phyloP scores from a whole-genome alignment of 1,140 invertebrate species.

The Temnothorax nylanderi region DNA sequence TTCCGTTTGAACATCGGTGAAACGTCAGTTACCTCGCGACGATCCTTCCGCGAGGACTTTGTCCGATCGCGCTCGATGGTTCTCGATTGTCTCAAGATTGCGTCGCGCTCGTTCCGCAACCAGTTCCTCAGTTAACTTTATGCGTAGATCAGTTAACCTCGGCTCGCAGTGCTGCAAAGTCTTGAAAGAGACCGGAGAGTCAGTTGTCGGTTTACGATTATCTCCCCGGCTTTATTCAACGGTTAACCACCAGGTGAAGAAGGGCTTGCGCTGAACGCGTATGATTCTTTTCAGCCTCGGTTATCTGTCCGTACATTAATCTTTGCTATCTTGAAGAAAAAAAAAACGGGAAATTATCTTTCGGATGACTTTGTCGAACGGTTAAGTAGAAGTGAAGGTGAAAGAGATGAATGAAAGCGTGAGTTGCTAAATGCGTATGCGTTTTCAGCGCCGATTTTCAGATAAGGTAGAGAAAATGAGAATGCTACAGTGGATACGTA shows the following conservation, averaged over 20 bases:
- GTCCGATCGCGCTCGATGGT: not conserved
- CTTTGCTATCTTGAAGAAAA: not conserved
- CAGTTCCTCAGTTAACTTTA: not conserved
- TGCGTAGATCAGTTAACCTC: not conserved
- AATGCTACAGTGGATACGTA: too few species aligned
- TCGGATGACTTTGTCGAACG: not conserved
- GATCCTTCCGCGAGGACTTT: conserved; percentile 81
- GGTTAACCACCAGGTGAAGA: conserved; percentile 17
- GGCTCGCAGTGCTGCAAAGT: not conserved
- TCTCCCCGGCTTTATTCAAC: not conserved
- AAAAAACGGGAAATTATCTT: not conserved
- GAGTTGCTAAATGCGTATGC: not conserved
- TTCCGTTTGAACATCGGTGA: conserved; percentile 76
- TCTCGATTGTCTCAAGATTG: not conserved
- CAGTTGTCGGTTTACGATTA: not conserved
- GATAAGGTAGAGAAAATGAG: not conserved
- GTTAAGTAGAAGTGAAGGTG: not conserved
- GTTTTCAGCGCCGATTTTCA: not conserved
- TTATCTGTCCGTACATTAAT: conserved; percentile 1
- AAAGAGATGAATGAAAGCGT: not conserved
- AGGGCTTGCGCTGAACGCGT: not conserved
- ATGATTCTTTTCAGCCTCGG: not conserved
- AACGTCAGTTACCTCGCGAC: conserved; percentile 83
- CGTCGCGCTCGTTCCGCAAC: not conserved
- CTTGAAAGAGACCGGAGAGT: not conserved